Conservation (phyloP, 2,797 vertebrate species). For the Buceros bicornis region DNA sequence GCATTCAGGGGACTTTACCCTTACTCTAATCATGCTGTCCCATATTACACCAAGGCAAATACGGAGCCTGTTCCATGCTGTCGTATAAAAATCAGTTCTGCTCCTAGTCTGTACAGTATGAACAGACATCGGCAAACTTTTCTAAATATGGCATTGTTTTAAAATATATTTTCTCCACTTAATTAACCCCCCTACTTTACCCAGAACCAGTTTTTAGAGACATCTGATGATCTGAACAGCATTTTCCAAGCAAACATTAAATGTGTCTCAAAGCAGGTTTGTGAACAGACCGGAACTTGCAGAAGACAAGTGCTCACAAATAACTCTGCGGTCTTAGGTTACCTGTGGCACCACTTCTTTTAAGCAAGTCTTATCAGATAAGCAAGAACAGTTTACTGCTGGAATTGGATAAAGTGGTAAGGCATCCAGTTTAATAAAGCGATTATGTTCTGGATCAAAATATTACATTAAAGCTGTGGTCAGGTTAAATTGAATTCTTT, state of each 20-base stretch:
- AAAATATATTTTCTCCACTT: background rate
- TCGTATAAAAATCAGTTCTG: rapidly evolving
- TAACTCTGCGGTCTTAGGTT: background rate
- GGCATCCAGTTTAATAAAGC: background rate
- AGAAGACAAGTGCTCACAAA: background rate
- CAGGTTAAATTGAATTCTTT: background rate
- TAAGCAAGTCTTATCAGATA: background rate
- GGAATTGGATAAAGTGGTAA: background rate
- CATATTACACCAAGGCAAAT: background rate
- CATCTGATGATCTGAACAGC: background rate
- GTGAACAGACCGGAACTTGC: background rate
- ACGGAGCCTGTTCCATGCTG: background rate
- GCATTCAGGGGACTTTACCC: rapidly evolving
- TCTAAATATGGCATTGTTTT: background rate
- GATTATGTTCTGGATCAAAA: background rate
- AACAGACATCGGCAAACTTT: background rate
- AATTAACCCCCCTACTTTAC: background rate
- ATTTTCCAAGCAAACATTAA: background rate
- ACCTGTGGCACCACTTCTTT: background rate
- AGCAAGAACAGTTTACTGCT: background rate
- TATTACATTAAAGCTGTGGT: background rate
- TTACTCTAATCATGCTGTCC: background rate
- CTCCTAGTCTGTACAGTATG: background rate
- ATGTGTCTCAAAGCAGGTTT: rapidly evolving
- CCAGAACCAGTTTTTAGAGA: background rate